Evolutionary conservation across 2,113 vertebrate genomes (phyloP), one percentile per base, ranked within the genome.

Genomic region (Siphamia tubifer): DNA sequence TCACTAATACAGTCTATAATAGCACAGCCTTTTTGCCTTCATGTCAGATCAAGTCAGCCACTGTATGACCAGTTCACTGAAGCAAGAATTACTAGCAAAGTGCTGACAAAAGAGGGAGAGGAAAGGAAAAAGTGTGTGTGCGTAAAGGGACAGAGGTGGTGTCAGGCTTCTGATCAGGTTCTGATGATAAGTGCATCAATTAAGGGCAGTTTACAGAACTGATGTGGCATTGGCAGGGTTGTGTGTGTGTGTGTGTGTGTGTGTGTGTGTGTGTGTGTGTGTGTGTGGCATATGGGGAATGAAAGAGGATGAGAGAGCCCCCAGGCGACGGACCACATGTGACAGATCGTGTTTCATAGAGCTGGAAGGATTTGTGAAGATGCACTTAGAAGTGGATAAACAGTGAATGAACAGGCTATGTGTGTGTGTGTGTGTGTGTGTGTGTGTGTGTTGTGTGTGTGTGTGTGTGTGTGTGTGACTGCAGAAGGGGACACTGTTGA

Each of bases 71-170:
- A 89, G 86, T 79, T 86, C 86, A 70, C 83, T 16, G 78, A 86
- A 90, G 92, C 92, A 77, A 87, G 84, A 76, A 87, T 90, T 81
- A 87, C 87, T 79, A 83, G 76, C 87, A 87, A 90, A 91, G 87
- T 90, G 90, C 90, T 87, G 88, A 89, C 47, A 52, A 80, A 83
- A 85, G 12, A 56, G 11, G 8, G 13, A 65, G 74, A 69, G 80
- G 63, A 87, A 30, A 17, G 48, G 36, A 47, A 17, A 55, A 66
- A 71, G 54, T 58, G 60, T 16, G 38, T 51, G 13, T 25, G 39
- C 28, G 20, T 80, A 44, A 19, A 60, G 30, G 57, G 25, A 61
- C 9, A 36, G 5, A 27, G 13, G 25, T 35, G 32, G 47, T 54
- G 72, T 61, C 53, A n/a, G 21, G 24, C 23, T 21, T 43, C 27